Percentiles rank a stretch among this genome's conserved stretches.
Evolutionary conservation across 2,797 vertebrate species (phyloP).

Genomic region (Dallia pectoralis): DNA sequence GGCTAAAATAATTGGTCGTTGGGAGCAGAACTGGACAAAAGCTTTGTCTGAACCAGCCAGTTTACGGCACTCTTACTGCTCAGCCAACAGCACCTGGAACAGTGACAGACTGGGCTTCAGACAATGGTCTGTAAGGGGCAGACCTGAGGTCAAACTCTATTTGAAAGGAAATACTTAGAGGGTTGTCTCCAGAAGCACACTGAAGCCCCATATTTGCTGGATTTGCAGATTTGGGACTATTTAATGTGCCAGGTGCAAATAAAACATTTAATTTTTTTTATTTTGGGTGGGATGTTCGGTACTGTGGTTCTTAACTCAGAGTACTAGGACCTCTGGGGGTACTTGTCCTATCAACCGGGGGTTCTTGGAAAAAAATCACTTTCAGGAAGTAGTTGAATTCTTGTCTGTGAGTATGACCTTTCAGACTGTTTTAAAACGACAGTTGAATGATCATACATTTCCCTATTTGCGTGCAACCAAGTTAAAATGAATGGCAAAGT

Average conservation of each 20-base stretch:
- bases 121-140: not conserved
- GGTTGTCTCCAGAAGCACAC: not conserved
- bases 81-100: not conserved
- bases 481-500: constrained; percentile 1
- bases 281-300: too few relatives aligned
- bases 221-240: not conserved
- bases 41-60: constrained; percentile 2
- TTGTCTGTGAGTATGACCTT: not conserved
- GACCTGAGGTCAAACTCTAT: not conserved
- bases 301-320: too few relatives aligned
- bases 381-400: too few relatives aligned
- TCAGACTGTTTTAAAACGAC: not conserved
- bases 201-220: not conserved
- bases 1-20: constrained; percentile 58
- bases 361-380: too few relatives aligned
- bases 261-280: too few relatives aligned
- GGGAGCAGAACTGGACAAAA: constrained; percentile 17
- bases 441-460: not conserved
- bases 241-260: not conserved
- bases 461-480: not conserved
- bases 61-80: not conserved
- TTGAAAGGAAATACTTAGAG: not conserved
- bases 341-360: too few relatives aligned
- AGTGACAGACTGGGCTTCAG: not conserved
- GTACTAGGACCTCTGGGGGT: too few relatives aligned